Evolutionary conservation across 92 coral and sea anemone species (phyloP).

Genomic region (Epizoanthus scotinus): DNA sequence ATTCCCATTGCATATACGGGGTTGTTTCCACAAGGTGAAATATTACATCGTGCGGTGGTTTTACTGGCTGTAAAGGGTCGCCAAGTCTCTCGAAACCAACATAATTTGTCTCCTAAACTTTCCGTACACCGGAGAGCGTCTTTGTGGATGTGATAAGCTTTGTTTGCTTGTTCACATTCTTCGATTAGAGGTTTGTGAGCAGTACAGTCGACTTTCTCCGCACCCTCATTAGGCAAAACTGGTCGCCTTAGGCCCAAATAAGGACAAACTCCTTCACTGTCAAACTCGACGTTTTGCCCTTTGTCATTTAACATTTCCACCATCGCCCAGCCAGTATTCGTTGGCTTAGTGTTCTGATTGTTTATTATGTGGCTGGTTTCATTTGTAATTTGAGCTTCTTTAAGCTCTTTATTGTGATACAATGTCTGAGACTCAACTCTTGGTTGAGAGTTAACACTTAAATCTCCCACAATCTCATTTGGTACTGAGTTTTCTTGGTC

Average conservation of each 20-base stretch:
- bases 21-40: slow-evolving; percentile 64
- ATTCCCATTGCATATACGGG: slow-evolving; percentile 72
- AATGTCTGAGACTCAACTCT: neutral
- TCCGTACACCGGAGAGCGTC: slow-evolving; percentile 59
- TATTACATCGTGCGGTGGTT: slow-evolving; percentile 55
- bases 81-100: slow-evolving; percentile 62
- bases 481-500: neutral
- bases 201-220: slow-evolving; percentile 55
- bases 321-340: slow-evolving; percentile 17
- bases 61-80: slow-evolving; percentile 47
- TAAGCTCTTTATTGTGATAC: neutral
- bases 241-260: slow-evolving; percentile 59
- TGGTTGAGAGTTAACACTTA: neutral
- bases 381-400: neutral
- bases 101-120: slow-evolving; percentile 37
- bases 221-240: neutral
- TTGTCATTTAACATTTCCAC: slow-evolving; percentile 41
- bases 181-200: slow-evolving; percentile 46
- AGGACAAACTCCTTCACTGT: slow-evolving; percentile 60
- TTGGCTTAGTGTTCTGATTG: neutral
- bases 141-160: slow-evolving; percentile 60
- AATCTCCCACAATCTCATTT: neutral
- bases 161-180: slow-evolving; percentile 71
- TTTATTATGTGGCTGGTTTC: neutral
- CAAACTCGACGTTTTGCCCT: slow-evolving; percentile 34